A percentile compares a stretch with the other conserved stretches of the same genome.
Evolutionary conservation across 1,140 invertebrate species (phyloP).

Genomic region (Tachypleus tridentatus): DNA sequence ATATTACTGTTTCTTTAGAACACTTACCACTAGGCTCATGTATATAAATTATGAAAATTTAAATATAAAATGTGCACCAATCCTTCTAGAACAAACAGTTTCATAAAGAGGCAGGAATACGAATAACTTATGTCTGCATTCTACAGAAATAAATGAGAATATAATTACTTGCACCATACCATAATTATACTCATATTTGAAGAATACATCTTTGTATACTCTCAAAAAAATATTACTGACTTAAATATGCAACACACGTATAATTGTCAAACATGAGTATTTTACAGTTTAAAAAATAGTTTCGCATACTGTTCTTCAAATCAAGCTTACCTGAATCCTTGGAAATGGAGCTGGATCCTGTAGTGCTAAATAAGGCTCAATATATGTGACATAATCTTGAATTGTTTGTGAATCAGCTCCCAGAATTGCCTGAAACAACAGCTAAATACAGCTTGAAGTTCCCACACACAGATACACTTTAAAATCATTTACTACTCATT

Average conservation of each 20-base stretch:
- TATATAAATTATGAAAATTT: no score
- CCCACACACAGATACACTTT: no score
- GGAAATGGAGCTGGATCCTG: slow-evolving; percentile 8
- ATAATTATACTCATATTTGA: neutral
- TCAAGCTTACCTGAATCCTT: slow-evolving; percentile 2
- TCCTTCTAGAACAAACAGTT: no score
- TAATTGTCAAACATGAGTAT: neutral
- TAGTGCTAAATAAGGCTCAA: slow-evolving; percentile 3
- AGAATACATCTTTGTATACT: neutral
- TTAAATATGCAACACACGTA: neutral
- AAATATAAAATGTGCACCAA: no score
- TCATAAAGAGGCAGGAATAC: no score
- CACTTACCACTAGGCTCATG: no score
- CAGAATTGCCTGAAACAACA: slow-evolving; percentile 1
- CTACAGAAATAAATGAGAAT: no score
- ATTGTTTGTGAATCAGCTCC: neutral
- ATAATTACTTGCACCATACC: neutral
- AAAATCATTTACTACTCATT: no score
- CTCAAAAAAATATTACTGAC: neutral
- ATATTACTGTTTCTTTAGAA: no score
- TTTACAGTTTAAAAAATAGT: neutral
- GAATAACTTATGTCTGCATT: no score
- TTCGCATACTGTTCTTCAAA: neutral
- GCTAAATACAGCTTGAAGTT: neutral
- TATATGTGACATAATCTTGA: neutral